Conservation (phyloP, 2,113 vertebrate genomes). For the Oreochromis tanganicae region DNA sequence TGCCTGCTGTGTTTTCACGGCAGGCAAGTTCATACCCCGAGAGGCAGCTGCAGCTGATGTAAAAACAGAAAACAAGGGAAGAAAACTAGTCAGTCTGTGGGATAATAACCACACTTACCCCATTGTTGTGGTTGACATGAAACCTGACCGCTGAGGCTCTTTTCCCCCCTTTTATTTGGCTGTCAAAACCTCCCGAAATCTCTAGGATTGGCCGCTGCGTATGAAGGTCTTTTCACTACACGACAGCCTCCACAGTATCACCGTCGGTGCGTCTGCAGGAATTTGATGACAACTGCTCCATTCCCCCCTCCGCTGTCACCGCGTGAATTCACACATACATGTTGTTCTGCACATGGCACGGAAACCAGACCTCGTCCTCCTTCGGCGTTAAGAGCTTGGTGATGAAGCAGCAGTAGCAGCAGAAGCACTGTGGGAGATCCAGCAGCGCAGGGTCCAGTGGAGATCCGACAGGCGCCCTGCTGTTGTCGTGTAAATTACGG, state of each 20-base stretch:
- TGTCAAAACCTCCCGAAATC: neutral
- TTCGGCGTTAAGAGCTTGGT: neutral
- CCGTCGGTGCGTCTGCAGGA: slow-evolving; percentile 60
- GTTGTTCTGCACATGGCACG: slow-evolving; percentile 58
- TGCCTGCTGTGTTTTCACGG: slow-evolving; percentile 12
- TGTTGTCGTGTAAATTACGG: slow-evolving; percentile 42
- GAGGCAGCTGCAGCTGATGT: slow-evolving; percentile 27
- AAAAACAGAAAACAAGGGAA: slow-evolving; percentile 8
- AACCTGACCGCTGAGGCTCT: slow-evolving; percentile 22
- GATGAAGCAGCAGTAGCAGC: slow-evolving; percentile 20
- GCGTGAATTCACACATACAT: slow-evolving; percentile 50
- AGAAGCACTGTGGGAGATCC: slow-evolving; percentile 9
- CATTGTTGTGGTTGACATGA: slow-evolving; percentile 58
- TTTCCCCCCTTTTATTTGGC: neutral
- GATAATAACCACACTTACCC: slow-evolving; percentile 62
- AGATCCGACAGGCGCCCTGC: slow-evolving; percentile 26
- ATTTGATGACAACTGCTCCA: slow-evolving; percentile 61
- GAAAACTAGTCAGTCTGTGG: neutral
- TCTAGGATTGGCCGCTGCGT: slow-evolving; percentile 47
- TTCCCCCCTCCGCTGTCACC: slow-evolving; percentile 51
- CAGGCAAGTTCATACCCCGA: slow-evolving; percentile 31
- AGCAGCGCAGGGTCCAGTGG: slow-evolving; percentile 39
- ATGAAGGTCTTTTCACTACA: slow-evolving; percentile 55
- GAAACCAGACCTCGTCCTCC: neutral
- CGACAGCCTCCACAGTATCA: slow-evolving; percentile 33